phyloP scores from a whole-genome alignment of 2,888 invertebrate species.

The Pedicia rivosa region DNA sequence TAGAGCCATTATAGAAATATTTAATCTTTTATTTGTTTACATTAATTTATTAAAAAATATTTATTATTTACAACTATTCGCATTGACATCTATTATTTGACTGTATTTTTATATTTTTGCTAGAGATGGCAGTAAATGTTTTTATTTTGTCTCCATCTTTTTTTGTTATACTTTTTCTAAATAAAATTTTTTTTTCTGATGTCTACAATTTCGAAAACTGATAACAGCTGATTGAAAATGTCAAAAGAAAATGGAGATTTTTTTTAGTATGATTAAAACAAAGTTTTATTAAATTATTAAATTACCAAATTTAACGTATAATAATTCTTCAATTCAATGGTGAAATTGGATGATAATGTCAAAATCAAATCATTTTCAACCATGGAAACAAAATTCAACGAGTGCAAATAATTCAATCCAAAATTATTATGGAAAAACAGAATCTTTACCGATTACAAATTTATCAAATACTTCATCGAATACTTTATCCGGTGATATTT shows the following conservation, averaged over 20 bases:
- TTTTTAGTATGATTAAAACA: neutral
- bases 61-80: too few relatives aligned
- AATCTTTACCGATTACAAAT: neutral
- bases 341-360: slow-evolving; percentile 6
- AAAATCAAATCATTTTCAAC: slow-evolving; percentile 4
- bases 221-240: slow-evolving; percentile 7
- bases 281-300: neutral
- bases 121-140: slow-evolving; percentile 1
- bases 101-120: too few relatives aligned
- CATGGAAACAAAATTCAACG: slow-evolving; percentile 4
- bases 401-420: neutral
- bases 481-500: slow-evolving; percentile 4
- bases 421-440: slow-evolving; percentile 3
- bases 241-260: slow-evolving; percentile 7
- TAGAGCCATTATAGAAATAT: neutral
- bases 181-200: too few relatives aligned
- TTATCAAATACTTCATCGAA: neutral
- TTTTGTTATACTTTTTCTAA: too few relatives aligned
- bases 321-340: slow-evolving; percentile 2
- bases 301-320: neutral
- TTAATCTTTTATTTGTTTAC: too few relatives aligned
- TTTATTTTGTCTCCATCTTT: too few relatives aligned
- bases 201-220: too few relatives aligned
- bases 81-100: too few relatives aligned
- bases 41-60: too few relatives aligned